phyloP scores from a whole-genome alignment of 2,888 invertebrate genomes.

The Colostygia pectinataria region DNA sequence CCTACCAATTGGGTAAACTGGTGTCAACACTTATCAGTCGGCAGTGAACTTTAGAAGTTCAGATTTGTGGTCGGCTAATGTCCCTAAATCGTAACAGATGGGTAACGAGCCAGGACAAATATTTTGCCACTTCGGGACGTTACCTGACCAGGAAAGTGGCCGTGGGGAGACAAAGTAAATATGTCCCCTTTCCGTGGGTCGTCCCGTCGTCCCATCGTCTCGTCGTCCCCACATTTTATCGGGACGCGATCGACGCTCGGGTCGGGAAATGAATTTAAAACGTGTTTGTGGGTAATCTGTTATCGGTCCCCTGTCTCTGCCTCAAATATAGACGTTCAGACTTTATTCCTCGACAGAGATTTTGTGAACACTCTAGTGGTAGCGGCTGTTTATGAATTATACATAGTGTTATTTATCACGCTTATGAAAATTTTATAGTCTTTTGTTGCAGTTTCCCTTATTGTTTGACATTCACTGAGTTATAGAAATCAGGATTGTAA shows the following conservation, averaged over 20 bases:
- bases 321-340: conserved; percentile 77
- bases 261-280: conserved; percentile 83
- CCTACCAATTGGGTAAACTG: neutral
- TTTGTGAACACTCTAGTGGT: conserved; percentile 49
- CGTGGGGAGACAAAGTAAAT: conserved; percentile 81
- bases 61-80: conserved; percentile 67
- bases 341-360: conserved; percentile 67
- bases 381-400: conserved; percentile 22
- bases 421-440: conserved; percentile 24
- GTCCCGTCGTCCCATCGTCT: conserved; percentile 62
- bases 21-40: conserved; percentile 28
- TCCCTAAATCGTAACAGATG: conserved; percentile 73
- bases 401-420: conserved; percentile 23
- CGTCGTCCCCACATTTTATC: conserved; percentile 81
- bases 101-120: conserved; percentile 77
- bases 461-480: conserved; percentile 5
- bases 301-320: conserved; percentile 82
- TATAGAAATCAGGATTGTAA: conserved; percentile 6
- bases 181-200: conserved; percentile 77
- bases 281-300: conserved; percentile 84
- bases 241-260: conserved; percentile 80
- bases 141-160: conserved; percentile 80
- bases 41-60: conserved; percentile 47
- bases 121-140: conserved; percentile 79
- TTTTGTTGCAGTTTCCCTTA: conserved; percentile 19